Evolutionary conservation across 2,888 invertebrate genomes (phyloP).

Genomic region (Plagodis dolabraria): DNA sequence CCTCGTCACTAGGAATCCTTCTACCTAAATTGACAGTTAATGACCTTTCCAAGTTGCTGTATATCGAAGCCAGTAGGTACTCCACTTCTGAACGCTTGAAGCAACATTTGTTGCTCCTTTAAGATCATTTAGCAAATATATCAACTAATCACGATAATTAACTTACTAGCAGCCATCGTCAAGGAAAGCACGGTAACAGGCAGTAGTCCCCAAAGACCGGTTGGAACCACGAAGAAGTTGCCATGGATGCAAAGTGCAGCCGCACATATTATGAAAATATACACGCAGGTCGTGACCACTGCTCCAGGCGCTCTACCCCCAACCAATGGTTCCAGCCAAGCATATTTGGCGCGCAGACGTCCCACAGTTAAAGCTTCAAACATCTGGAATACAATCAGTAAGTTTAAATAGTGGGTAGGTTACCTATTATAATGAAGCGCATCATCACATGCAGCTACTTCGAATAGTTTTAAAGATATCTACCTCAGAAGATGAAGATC

Average conservation of each 20-base stretch:
- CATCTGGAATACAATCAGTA: constrained; percentile 61
- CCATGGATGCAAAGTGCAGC: constrained; percentile 89
- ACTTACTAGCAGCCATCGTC: constrained; percentile 28
- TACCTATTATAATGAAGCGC: background rate
- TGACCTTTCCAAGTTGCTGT: no score
- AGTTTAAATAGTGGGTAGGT: constrained; percentile 4
- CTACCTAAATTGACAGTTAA: no score
- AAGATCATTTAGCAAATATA: no score
- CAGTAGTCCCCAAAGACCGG: constrained; percentile 88
- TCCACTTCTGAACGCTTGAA: no score
- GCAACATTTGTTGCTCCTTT: no score
- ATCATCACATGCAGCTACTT: background rate
- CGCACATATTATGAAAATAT: constrained; percentile 87
- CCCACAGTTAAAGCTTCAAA: constrained; percentile 89
- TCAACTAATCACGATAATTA: background rate
- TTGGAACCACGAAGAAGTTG: constrained; percentile 83
- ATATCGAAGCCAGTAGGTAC: no score
- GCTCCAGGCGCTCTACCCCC: constrained; percentile 91
- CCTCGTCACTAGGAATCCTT: no score
- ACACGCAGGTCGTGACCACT: constrained; percentile 89
- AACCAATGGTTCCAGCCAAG: constrained; percentile 89
- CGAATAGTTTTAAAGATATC: constrained; percentile 26
- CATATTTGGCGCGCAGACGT: constrained; percentile 88
- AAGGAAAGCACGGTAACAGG: constrained; percentile 57
- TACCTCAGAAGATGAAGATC: constrained; percentile 85